A percentile compares a stretch with the other conserved stretches of the same genome.
phyloP scores from a whole-genome alignment of 2,797 vertebrate species.

The Vespertilio murinus region DNA sequence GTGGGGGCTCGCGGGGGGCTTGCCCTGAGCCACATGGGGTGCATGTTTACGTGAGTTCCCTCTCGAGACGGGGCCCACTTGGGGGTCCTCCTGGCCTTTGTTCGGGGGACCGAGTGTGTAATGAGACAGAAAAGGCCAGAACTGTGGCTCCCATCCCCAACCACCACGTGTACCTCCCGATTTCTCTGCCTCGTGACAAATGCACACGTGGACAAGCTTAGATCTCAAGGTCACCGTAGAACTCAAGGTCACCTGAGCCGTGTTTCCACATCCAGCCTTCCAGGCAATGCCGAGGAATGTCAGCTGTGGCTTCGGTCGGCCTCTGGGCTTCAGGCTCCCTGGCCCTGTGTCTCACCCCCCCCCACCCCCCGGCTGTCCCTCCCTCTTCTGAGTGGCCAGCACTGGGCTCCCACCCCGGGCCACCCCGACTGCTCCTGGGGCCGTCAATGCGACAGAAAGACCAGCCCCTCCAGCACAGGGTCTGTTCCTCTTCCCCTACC shows the following conservation, averaged over 20 bases:
- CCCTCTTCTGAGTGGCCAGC: not conserved
- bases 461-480: not conserved
- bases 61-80: not conserved
- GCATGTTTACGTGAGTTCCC: not conserved
- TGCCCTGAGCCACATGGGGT: fast-evolving
- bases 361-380: not conserved
- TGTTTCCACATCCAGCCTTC: fast-evolving
- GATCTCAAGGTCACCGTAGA: too few relatives aligned
- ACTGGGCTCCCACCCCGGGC: not conserved
- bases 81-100: not conserved
- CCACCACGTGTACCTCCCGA: fast-evolving
- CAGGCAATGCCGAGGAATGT: fast-evolving
- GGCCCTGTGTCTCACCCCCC: not conserved
- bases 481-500: not conserved
- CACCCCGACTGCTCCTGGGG: not conserved
- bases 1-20: not conserved
- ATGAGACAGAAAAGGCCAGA: not conserved
- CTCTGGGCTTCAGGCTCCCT: not conserved
- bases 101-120: not conserved
- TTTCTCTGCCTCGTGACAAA: not conserved
- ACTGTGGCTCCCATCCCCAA: fast-evolving
- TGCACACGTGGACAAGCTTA: not conserved
- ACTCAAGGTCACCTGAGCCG: not conserved
- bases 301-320: fast-evolving
- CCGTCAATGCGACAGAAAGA: too few relatives aligned